These are phyloP conservation scores for Diacarnus erythraeanus DNA, from an alignment of 37 sponge, comb jelly and placozoan genomes.

Conservation along the genomic window DNA sequence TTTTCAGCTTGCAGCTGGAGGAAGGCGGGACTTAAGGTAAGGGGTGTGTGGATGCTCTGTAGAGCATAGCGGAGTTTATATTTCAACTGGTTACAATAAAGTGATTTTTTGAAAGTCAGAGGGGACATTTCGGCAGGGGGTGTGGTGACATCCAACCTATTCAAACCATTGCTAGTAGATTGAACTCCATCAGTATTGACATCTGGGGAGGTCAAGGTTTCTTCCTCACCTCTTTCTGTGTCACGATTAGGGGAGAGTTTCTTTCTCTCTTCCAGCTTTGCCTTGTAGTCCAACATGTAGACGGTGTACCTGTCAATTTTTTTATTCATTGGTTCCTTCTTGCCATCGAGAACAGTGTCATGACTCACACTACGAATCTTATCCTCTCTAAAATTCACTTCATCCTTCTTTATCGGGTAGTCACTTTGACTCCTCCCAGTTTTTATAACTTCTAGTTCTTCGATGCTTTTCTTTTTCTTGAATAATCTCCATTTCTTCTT, in stretches of 20 bases:
- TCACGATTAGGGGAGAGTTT: not conserved
- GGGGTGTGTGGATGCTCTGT: slow-evolving; percentile 40
- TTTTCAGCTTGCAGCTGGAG: slow-evolving; percentile 7
- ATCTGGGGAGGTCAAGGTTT: too few relatives aligned
- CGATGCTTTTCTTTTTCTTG: not conserved
- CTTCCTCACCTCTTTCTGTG: not conserved
- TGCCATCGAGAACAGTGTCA: not conserved
- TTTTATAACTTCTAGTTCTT: not conserved
- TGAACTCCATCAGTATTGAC: not conserved
- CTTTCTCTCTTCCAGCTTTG: slow-evolving; percentile 8
- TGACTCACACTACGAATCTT: not conserved
- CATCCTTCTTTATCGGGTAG: too few relatives aligned
- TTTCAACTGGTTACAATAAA: slow-evolving; percentile 41
- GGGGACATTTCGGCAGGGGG: slow-evolving; percentile 18
- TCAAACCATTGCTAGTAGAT: not conserved
- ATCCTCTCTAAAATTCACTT: not conserved
- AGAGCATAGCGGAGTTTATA: slow-evolving; percentile 50
- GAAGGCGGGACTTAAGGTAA: slow-evolving; percentile 7
- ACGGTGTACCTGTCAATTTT: not conserved
- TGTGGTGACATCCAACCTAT: not conserved
- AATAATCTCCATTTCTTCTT: slow-evolving; percentile 9
- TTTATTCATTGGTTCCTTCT: not conserved
- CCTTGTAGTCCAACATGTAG: slow-evolving; percentile 11
- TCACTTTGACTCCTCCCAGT: not conserved
- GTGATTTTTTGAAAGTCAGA: slow-evolving; percentile 9